Conservation (phyloP, 2,113 vertebrate genomes). For the Enhydra lutris region DNA sequence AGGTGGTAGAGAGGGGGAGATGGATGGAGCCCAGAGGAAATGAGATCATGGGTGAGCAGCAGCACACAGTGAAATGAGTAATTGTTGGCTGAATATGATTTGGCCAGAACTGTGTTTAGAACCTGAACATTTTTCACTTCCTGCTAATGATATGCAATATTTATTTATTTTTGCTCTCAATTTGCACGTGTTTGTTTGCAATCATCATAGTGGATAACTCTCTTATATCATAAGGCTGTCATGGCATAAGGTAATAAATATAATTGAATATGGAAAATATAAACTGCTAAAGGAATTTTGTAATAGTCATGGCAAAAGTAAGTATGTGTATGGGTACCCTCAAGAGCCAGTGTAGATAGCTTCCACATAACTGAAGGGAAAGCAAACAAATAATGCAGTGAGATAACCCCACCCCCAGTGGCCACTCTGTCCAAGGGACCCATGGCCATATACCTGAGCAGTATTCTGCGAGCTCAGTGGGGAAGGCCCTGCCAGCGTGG, state of each 20-base stretch:
- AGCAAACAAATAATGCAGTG: not conserved
- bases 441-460: not conserved
- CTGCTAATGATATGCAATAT: not conserved
- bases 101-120: slow-evolving; percentile 23
- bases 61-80: not conserved
- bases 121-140: slow-evolving; percentile 17
- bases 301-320: not conserved
- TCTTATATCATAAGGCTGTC: slow-evolving; percentile 26
- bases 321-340: not conserved
- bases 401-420: too few relatives aligned
- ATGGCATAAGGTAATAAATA: slow-evolving; percentile 52
- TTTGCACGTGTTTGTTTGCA: not conserved
- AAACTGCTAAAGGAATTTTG: slow-evolving; percentile 15
- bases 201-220: not conserved
- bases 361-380: not conserved
- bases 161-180: slow-evolving; percentile 39
- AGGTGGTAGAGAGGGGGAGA: not conserved
- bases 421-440: not conserved
- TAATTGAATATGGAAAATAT: slow-evolving; percentile 50
- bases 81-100: not conserved
- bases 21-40: not conserved
- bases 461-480: rapidly evolving
- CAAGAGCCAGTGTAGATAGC: not conserved
- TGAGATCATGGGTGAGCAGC: not conserved
- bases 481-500: not conserved